A percentile compares a stretch with the other conserved stretches of the same genome.
phyloP scores from a whole-genome alignment of 1,140 invertebrate genomes.

The Rhyzopertha dominica region DNA sequence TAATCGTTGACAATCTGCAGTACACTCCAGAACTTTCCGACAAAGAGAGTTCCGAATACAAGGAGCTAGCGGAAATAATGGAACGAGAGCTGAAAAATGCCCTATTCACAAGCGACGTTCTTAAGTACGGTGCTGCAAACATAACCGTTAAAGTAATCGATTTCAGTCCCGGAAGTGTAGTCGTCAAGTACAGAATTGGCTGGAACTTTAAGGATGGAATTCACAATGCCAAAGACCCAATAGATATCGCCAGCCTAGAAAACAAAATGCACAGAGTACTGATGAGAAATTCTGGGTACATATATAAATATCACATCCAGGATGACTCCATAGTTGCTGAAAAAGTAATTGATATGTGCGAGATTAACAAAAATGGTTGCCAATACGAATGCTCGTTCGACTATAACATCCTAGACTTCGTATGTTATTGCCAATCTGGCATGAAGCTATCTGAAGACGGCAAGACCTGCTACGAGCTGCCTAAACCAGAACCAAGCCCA shows the following conservation, averaged over 20 bases:
- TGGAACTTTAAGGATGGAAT: conserved; percentile 54
- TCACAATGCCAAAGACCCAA: conserved; percentile 48
- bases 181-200: conserved; percentile 58
- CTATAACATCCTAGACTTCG: conserved; percentile 55
- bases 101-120: conserved; percentile 49
- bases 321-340: conserved; percentile 46
- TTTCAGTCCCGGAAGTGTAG: conserved; percentile 57
- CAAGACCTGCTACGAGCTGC: conserved; percentile 46
- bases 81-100: conserved; percentile 55
- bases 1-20: conserved; percentile 61
- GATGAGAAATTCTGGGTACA: conserved; percentile 47
- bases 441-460: conserved; percentile 47
- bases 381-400: conserved; percentile 72
- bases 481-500: conserved; percentile 27
- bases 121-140: conserved; percentile 50
- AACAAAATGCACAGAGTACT: conserved; percentile 49
- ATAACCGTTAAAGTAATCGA: conserved; percentile 59
- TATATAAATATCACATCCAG: conserved; percentile 52
- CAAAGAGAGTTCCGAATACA: conserved; percentile 57
- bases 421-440: conserved; percentile 64
- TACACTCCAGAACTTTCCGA: conserved; percentile 56
- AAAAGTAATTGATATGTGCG: conserved; percentile 66
- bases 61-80: conserved; percentile 52
- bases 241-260: conserved; percentile 49
- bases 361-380: conserved; percentile 68